These are phyloP conservation scores for Eclectus roratus DNA, from an alignment of 2,113 vertebrate genomes.

Conservation along the genomic window DNA sequence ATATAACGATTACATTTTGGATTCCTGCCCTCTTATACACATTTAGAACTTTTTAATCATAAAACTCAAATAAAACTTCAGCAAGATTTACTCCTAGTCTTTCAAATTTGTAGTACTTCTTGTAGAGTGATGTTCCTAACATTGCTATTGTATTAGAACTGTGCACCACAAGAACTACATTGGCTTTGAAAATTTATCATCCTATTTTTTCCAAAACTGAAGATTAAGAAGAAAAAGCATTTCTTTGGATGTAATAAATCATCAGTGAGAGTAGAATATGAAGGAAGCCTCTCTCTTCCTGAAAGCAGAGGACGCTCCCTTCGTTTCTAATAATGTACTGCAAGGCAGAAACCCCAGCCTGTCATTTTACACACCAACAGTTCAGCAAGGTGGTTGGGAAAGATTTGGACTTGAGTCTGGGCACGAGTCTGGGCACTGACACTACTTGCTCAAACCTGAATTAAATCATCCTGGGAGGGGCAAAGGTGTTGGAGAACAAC, in stretches of 20 bases:
- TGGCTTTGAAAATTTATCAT: neutral
- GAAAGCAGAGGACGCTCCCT: neutral
- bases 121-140: neutral
- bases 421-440: neutral
- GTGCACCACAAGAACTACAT: neutral
- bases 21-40: neutral
- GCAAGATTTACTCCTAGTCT: neutral
- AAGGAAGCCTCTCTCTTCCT: neutral
- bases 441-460: conserved; percentile 14
- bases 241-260: neutral
- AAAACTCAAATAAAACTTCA: neutral
- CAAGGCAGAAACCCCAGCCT: neutral
- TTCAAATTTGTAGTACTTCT: neutral
- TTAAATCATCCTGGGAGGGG: neutral
- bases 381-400: neutral
- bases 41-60: neutral
- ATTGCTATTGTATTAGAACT: neutral
- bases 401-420: neutral
- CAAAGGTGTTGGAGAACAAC: neutral
- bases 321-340: neutral
- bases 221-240: neutral
- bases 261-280: neutral
- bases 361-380: neutral
- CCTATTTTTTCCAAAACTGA: neutral
- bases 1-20: neutral